Evolutionary conservation across 2,113 vertebrate species (phyloP).

Genomic region (Stegostoma tigrinum): DNA sequence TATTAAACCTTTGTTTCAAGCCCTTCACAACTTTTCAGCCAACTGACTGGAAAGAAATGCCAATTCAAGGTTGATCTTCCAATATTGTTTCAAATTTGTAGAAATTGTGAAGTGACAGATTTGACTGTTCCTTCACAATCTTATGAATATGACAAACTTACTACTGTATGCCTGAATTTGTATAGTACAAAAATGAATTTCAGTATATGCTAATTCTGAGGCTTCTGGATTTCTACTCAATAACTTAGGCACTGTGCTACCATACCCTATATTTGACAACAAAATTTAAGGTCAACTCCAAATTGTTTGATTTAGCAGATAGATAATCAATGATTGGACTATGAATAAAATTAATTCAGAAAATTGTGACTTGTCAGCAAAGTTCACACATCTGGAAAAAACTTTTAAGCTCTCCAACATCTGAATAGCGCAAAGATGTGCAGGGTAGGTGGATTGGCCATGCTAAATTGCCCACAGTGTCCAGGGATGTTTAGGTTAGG

Average conservation of each 20-base stretch:
- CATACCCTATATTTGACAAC: background rate
- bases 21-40: background rate
- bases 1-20: background rate
- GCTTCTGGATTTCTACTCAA: too few relatives aligned
- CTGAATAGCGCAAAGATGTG: too few relatives aligned
- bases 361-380: too few relatives aligned
- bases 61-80: background rate
- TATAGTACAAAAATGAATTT: background rate
- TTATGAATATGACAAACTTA: background rate
- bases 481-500: too few relatives aligned
- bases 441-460: too few relatives aligned
- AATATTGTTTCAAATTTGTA: background rate
- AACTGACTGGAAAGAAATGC: background rate
- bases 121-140: background rate
- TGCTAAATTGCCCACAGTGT: too few relatives aligned
- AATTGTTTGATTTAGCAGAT: background rate
- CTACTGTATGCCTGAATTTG: background rate
- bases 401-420: too few relatives aligned
- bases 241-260: too few relatives aligned
- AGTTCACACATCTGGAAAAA: too few relatives aligned
- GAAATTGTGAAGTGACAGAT: background rate
- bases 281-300: background rate
- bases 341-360: background rate
- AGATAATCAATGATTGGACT: background rate
- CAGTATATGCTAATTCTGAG: background rate